Percentiles rank a stretch among this genome's conserved stretches.
phyloP scores from a whole-genome alignment of 2,888 invertebrate genomes.

The Nineta flava region DNA sequence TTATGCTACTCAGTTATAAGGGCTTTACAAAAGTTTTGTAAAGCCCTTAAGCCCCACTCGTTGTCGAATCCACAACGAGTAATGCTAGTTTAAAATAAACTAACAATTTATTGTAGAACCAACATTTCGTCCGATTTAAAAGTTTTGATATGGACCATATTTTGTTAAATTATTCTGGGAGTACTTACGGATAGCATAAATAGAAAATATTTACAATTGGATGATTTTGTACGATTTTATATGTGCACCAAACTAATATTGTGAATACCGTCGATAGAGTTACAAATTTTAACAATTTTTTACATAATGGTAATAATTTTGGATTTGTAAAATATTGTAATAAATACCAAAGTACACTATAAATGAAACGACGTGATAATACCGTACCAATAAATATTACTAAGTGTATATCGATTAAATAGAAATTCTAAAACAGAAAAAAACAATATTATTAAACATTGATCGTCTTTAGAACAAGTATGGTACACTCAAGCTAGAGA shows the following conservation, averaged over 20 bases:
- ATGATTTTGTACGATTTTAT: conserved; percentile 57
- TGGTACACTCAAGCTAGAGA: too few species aligned
- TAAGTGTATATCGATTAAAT: conserved; percentile 80
- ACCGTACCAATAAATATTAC: conserved; percentile 70
- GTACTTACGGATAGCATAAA: conserved; percentile 82
- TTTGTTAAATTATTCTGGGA: too few species aligned
- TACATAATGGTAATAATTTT: conserved; percentile 9
- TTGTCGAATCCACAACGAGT: too few species aligned
- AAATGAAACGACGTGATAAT: conserved; percentile 63
- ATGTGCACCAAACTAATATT: conserved; percentile 49
- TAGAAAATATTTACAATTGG: conserved; percentile 66
- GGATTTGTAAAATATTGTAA: conserved; percentile 18
- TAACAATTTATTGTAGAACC: too few species aligned
- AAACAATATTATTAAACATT: neutral
- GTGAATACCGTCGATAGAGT: conserved; percentile 39
- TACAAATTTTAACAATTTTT: conserved; percentile 13
- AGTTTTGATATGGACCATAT: too few species aligned
- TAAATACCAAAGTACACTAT: conserved; percentile 25
- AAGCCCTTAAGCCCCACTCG: too few species aligned
- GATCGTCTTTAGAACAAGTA: too few species aligned
- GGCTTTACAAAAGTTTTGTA: too few species aligned
- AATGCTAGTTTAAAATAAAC: too few species aligned
- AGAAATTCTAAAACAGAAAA: conserved; percentile 65
- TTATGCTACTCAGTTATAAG: too few species aligned
- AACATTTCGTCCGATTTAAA: too few species aligned